A percentile compares a stretch with the other conserved stretches of the same genome.
phyloP scores from a whole-genome alignment of 92 coral and sea anemone species.

The Palythoa grandiflora region DNA sequence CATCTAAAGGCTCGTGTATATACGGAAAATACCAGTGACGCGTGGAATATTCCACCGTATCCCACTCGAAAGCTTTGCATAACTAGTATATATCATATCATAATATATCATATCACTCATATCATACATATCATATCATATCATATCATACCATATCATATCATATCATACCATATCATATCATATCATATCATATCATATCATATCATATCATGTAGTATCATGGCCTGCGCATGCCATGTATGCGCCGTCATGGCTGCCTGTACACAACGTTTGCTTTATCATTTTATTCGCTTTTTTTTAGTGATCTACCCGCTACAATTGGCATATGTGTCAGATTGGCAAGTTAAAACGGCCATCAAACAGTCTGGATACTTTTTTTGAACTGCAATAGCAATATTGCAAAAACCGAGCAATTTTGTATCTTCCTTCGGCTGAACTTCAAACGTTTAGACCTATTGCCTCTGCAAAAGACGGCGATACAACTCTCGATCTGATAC shows the following conservation, averaged over 20 bases:
- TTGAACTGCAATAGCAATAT: neutral
- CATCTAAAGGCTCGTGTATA: no score
- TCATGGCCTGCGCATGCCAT: no score
- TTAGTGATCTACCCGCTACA: neutral
- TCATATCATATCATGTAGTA: no score
- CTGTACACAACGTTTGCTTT: neutral
- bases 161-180: no score
- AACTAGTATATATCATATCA: no score
- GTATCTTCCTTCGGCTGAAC: neutral
- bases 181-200: no score
- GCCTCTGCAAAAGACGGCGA: neutral
- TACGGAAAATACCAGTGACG: no score
- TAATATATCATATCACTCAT: no score
- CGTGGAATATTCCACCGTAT: no score
- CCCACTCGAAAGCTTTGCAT: no score
- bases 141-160: no score
- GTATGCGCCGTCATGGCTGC: conserved; percentile 20
- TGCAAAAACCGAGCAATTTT: neutral
- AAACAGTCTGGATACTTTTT: neutral
- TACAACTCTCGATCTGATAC: neutral
- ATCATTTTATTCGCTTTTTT: neutral
- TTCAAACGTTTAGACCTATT: neutral
- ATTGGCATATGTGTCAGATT: neutral
- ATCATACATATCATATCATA: no score
- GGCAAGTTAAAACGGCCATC: neutral